Conservation (phyloP, 2,113 vertebrate genomes). For the Centropus unirufus region DNA sequence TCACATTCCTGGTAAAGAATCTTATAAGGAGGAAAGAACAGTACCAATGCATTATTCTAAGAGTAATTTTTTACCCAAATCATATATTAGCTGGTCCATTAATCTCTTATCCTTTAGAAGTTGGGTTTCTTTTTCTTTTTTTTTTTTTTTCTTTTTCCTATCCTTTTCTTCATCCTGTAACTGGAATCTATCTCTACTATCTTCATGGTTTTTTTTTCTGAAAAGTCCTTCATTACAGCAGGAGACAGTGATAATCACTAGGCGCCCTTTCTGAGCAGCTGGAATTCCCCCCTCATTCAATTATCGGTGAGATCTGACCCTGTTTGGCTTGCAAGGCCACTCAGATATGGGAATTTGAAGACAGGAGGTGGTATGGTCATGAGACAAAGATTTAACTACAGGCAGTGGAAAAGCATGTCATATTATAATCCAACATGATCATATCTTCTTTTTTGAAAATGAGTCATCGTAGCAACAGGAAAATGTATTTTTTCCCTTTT, state of each 20-base stretch:
- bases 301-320: slow-evolving; percentile 53
- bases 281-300: slow-evolving; percentile 44
- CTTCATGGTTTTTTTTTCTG: not conserved
- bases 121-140: not conserved
- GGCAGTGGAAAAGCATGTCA: not conserved
- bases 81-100: not conserved
- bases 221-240: slow-evolving; percentile 57
- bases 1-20: slow-evolving; percentile 42
- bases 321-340: slow-evolving; percentile 15
- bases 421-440: not conserved
- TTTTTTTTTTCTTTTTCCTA: not conserved
- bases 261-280: slow-evolving; percentile 32
- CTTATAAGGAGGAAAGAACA: slow-evolving; percentile 26
- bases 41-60: not conserved
- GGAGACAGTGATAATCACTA: slow-evolving; percentile 55
- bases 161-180: not conserved
- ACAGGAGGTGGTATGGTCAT: not conserved
- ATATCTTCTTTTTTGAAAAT: not conserved
- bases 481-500: not conserved
- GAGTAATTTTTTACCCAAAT: slow-evolving; percentile 39
- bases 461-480: not conserved
- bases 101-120: slow-evolving; percentile 8
- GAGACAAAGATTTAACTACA: not conserved
- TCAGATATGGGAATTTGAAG: slow-evolving; percentile 27
- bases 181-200: not conserved